phyloP scores from a whole-genome alignment of 2,113 vertebrate genomes.

The Loxodonta africana region DNA sequence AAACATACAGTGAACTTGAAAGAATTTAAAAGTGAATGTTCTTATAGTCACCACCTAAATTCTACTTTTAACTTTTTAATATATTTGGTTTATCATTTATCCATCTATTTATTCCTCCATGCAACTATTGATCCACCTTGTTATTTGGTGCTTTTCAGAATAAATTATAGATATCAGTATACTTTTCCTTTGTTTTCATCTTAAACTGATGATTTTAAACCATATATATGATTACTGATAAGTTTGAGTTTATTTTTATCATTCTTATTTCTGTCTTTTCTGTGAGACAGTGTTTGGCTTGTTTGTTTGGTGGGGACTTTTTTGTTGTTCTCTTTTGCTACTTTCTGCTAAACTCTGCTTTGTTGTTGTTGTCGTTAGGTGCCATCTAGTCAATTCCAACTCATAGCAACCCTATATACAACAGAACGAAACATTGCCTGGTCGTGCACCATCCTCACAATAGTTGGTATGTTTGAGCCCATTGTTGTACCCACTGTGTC shows the following conservation, averaged over 20 bases:
- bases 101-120: neutral
- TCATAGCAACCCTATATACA: no score
- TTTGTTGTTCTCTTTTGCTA: neutral
- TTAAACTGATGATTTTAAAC: neutral
- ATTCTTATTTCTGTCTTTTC: neutral
- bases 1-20: neutral
- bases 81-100: neutral
- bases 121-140: neutral
- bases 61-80: neutral
- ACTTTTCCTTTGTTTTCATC: neutral
- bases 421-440: no score
- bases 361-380: neutral
- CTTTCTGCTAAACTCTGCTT: neutral
- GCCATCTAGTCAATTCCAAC: no score
- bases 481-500: no score
- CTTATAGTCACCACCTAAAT: neutral
- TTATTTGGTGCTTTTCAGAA: neutral
- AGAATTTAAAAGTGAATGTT: neutral
- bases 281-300: neutral
- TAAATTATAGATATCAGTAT: neutral
- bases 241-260: neutral
- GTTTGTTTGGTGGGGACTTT: neutral
- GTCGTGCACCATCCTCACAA: no score
- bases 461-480: no score
- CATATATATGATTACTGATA: neutral